Base-by-base conservation (phyloP, 1,140 invertebrate species). In the Leptonema lineaticorne region DNA sequence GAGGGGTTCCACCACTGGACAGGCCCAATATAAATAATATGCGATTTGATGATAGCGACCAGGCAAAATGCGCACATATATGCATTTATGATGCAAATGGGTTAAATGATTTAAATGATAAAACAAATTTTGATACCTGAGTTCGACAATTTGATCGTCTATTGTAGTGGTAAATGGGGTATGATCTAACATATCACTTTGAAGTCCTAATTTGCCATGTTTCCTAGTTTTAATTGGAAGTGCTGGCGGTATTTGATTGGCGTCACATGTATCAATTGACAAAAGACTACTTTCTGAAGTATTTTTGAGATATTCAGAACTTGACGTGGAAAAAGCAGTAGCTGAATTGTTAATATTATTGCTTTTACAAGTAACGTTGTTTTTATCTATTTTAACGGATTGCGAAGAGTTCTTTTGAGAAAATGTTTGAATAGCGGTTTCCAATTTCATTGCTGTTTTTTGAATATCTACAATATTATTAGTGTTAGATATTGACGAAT, bases 361-460 rank as follows among this genome's bases (percentile, higher is more conserved):
- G 26, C 45, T 64, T 46, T 22, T 28, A 20, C 14, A 30, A 5
- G 14, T 50, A 9, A n/a, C 16, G 20, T 24, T 64, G 29, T 16
- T 64, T 18, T 50, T 14, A 16, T 50, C 45, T 1, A 37, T 28
- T 26, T 29, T 26, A 7, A 27, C 4, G 16, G 33, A 24, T 62
- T 85, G 85, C 5, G 85, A 86, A 64, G 85, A 84, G 56, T 84
- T 83, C 1, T 80, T 76, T 11, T 48, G 46, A 8, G 84, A 82
- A 60, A 86, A 88, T 50, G 86, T 87, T 71, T 86, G 77, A 67
- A 85, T 78, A 14, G 85, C 86, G 60, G 83, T 11, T 56, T 66
- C 63, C 33, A 29, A 22, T 48, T 46, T 60, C 56, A 50, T 69
- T 60, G 53, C 9, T n/a, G 45, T 24, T 53, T 64, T 29, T 56